Base-by-base conservation (phyloP, 2,797 vertebrate species). In the Enteromius afrohamiltoni region DNA sequence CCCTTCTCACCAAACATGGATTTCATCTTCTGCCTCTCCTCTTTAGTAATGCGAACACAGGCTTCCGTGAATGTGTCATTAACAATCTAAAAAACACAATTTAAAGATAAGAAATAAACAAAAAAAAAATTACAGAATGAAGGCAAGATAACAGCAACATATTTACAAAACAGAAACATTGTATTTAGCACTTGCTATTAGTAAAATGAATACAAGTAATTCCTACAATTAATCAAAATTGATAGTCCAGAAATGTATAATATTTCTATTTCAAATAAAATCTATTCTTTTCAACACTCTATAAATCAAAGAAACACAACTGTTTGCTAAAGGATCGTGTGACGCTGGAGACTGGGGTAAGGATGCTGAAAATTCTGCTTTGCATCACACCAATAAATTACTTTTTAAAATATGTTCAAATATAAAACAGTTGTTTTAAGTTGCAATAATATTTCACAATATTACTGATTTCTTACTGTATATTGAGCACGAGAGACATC, bases 11-110 rank as follows among this genome's bases (percentile, higher is more conserved):
- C 96, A 3, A 99, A 96, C 83, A 99, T 92, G 53, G 95, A 92
- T 89, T 96, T 98, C 97, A 99, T 96, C 88, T 88, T 96, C 85
- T 96, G 93, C 87, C 97, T 94, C 93, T 99, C 98, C 58, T 97
- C 96, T 71, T 92, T 93, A 40, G 95, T 97, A 94, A 99, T 96
- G 78, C 98, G 95, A 84, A 98, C 93, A 89, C 98, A 99, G 5
- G 95, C 95, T 87, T 97, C 95, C 0, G 97, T 98, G 84, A 97
- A 93, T 0, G 97, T 97, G 88, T 99, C 98, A 0, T 91, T 96
- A 87, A 98, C 95, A 55, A 99, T 96, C 98, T 99, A 91, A 23
- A 79, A 84, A 79, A 89, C 78, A 70, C 45, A 42, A 34, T 71
- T 75, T n/a, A 60, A 69, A 88, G 21, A 29, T 49, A 4, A 83